Percentiles rank a stretch among this genome's conserved stretches.
phyloP scores from a whole-genome alignment of 1,140 invertebrate genomes.

The Varroa destructor region DNA sequence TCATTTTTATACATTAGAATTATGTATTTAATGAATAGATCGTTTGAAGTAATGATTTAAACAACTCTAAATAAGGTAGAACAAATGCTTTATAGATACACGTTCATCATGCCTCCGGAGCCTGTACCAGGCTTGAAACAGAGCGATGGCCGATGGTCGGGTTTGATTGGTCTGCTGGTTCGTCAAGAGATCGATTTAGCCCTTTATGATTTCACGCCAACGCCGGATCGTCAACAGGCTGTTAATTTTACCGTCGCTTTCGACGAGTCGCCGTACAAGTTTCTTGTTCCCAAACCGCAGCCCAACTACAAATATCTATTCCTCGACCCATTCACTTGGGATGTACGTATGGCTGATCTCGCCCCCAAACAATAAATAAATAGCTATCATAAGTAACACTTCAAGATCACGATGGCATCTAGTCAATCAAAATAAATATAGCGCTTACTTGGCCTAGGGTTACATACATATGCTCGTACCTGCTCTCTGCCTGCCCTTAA shows the following conservation, averaged over 20 bases:
- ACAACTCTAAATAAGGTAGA: conserved; percentile 20
- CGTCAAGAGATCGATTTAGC: conserved; percentile 50
- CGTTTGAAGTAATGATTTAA: conserved; percentile 32
- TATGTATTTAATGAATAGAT: conserved; percentile 35
- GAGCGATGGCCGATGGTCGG: conserved; percentile 36
- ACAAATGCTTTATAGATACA: conserved; percentile 30
- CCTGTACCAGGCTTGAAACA: conserved; percentile 1
- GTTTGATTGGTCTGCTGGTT: conserved; percentile 38
- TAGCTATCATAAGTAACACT: background rate
- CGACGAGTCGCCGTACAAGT: conserved; percentile 58
- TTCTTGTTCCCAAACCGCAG: conserved; percentile 59
- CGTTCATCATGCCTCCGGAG: conserved; percentile 32
- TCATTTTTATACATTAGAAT: conserved; percentile 38
- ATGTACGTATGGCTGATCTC: conserved; percentile 35
- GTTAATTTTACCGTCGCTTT: conserved; percentile 67
- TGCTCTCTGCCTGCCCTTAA: background rate
- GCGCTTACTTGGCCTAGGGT: no score
- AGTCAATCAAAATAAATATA: no score
- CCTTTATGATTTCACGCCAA: conserved; percentile 57
- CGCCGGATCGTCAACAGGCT: conserved; percentile 46
- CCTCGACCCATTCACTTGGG: conserved; percentile 61
- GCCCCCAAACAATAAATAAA: conserved; percentile 19
- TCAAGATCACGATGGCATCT: no score
- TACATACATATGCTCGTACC: background rate
- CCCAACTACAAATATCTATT: conserved; percentile 57